Conservation (phyloP, 2,888 invertebrate genomes). For the Hedychridium roseum region DNA sequence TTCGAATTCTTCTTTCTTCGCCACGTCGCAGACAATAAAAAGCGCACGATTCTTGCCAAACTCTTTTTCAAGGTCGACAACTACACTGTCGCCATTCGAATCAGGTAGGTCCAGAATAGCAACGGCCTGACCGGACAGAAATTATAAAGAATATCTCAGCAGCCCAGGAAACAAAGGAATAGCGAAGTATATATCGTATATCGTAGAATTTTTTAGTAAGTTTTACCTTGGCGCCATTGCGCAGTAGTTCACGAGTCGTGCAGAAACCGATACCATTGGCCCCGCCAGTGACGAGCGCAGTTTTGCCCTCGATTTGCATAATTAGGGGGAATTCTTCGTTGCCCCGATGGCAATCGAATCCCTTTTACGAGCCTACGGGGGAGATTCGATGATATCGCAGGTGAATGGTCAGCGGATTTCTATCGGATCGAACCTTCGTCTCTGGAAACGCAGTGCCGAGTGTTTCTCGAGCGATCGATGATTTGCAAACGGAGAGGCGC, state of each 20-base stretch:
- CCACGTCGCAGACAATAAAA: constrained; percentile 67
- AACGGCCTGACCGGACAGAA: constrained; percentile 49
- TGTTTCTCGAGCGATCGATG: not conserved
- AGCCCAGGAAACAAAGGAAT: no score
- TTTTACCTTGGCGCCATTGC: constrained; percentile 58
- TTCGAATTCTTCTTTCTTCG: constrained; percentile 62
- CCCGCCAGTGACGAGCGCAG: constrained; percentile 65
- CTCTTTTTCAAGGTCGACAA: constrained; percentile 61
- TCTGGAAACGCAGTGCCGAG: not conserved
- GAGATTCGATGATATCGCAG: not conserved
- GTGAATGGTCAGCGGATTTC: no score
- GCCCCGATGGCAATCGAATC: no score
- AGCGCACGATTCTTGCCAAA: constrained; percentile 64
- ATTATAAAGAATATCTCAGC: constrained; percentile 1
- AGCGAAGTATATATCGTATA: no score
- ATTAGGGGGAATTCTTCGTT: no score
- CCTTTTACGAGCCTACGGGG: no score
- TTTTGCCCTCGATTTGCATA: constrained; percentile 38
- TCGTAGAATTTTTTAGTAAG: not conserved
- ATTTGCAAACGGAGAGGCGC: not conserved
- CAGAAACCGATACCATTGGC: constrained; percentile 67
- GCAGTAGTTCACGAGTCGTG: constrained; percentile 64
- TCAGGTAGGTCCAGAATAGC: constrained; percentile 59
- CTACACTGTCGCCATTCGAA: constrained; percentile 62
- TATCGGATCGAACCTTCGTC: no score